phyloP scores from a whole-genome alignment of 2,113 vertebrate genomes.

The Petroica traversi region DNA sequence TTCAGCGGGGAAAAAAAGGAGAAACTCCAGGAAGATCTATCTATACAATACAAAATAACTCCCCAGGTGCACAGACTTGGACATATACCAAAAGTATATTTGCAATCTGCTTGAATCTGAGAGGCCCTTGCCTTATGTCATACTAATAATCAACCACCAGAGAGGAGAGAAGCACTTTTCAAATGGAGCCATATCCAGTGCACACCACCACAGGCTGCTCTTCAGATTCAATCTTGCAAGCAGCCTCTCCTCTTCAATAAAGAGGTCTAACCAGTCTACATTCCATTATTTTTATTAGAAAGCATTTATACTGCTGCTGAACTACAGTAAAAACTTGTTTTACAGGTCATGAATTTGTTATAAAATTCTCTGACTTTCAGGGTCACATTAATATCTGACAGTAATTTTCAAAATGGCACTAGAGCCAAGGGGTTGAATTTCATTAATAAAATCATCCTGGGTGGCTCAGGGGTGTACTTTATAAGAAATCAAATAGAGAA shows the following conservation, averaged over 20 bases:
- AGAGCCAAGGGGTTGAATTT: conserved; percentile 6
- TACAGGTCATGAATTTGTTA: not conserved
- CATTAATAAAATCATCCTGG: not conserved
- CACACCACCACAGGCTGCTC: not conserved
- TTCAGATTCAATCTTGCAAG: not conserved
- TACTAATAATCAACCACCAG: not conserved
- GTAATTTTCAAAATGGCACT: not conserved
- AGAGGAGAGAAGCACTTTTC: not conserved
- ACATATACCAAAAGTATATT: not conserved
- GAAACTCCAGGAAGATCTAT: not conserved
- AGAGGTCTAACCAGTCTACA: not conserved
- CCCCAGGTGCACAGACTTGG: not conserved
- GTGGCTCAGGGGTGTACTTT: not conserved
- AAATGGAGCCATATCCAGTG: not conserved
- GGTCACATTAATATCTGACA: not conserved
- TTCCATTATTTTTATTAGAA: conserved; percentile 7
- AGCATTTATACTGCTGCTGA: not conserved
- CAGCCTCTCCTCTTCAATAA: not conserved
- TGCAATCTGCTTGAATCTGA: not conserved
- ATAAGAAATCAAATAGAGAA: not conserved
- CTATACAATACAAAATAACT: not conserved
- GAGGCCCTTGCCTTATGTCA: not conserved
- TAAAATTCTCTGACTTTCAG: not conserved
- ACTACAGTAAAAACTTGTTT: not conserved
- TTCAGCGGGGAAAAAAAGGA: not conserved